A percentile compares a stretch with the other conserved stretches of the same genome.
Conservation (phyloP, 2,888 invertebrate species). For the Hymenopus coronatus region DNA sequence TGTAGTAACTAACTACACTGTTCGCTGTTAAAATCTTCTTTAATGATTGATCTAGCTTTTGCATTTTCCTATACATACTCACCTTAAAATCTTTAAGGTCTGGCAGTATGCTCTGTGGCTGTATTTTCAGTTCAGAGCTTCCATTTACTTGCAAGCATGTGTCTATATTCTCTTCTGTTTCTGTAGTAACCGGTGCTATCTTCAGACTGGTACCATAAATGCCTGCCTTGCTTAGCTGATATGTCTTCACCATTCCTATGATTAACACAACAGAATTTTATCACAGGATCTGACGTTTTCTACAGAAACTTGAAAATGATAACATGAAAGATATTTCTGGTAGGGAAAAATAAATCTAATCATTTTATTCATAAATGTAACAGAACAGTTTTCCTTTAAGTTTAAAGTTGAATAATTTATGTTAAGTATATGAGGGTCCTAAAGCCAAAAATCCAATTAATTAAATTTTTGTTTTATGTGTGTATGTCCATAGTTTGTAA, state of each 20-base stretch:
- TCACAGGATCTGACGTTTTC: not conserved
- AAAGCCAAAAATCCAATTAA: too few relatives aligned
- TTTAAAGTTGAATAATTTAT: too few relatives aligned
- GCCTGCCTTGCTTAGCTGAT: constrained; percentile 66
- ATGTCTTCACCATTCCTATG: constrained; percentile 82
- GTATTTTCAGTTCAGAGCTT: constrained; percentile 56
- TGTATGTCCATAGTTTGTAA: too few relatives aligned
- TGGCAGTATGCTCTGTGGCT: constrained; percentile 77
- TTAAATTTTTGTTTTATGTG: too few relatives aligned
- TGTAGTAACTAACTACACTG: too few relatives aligned
- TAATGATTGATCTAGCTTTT: not conserved
- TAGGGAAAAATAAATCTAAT: too few relatives aligned
- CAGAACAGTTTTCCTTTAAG: too few relatives aligned
- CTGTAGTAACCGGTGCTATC: constrained; percentile 83
- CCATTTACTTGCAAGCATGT: constrained; percentile 87
- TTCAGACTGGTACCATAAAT: constrained; percentile 72
- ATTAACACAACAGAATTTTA: not conserved
- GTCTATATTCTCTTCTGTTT: constrained; percentile 63
- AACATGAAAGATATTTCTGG: too few relatives aligned
- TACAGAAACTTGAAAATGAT: not conserved
- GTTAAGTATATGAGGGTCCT: too few relatives aligned
- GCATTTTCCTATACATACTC: constrained; percentile 22
- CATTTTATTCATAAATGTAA: too few relatives aligned
- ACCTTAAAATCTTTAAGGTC: constrained; percentile 72
- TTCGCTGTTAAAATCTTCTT: too few relatives aligned